A percentile compares a stretch with the other conserved stretches of the same genome.
These are phyloP conservation scores for Marronus borbonicus DNA, from an alignment of 2,888 invertebrate species.

Conservation along the genomic window DNA sequence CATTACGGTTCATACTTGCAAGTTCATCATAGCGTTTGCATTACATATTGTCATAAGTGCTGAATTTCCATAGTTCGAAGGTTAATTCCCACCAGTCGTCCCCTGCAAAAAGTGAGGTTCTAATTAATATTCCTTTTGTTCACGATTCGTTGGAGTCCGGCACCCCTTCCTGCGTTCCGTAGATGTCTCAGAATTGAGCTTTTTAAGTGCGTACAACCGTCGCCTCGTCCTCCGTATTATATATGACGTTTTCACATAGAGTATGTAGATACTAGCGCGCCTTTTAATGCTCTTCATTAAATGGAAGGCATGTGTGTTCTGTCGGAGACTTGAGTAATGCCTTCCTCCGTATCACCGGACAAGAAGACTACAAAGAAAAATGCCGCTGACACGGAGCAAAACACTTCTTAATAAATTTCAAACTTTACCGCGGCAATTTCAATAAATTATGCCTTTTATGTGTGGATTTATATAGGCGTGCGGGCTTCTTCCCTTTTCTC, in stretches of 20 bases:
- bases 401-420: conserved; percentile 66
- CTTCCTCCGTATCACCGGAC: conserved; percentile 64
- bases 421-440: conserved; percentile 58
- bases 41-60: conserved; percentile 1
- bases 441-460: conserved; percentile 59
- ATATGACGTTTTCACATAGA: conserved; percentile 18
- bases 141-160: background rate
- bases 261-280: conserved; percentile 12
- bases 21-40: background rate
- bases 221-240: conserved; percentile 3
- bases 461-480: conserved; percentile 50
- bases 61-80: conserved; percentile 13
- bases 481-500: background rate
- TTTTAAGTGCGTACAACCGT: conserved; percentile 16
- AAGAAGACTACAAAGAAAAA: conserved; percentile 65
- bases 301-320: conserved; percentile 66
- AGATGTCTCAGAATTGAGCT: conserved; percentile 13
- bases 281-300: conserved; percentile 60
- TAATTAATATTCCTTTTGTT: conserved; percentile 31
- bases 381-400: conserved; percentile 65
- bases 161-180: background rate
- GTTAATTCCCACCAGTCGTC: conserved; percentile 4
- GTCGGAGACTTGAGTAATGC: conserved; percentile 66
- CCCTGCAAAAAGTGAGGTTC: conserved; percentile 19
- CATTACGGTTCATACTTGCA: background rate